Conservation (phyloP, 2,113 vertebrate species). For the Craseonycteris thonglongyai region DNA sequence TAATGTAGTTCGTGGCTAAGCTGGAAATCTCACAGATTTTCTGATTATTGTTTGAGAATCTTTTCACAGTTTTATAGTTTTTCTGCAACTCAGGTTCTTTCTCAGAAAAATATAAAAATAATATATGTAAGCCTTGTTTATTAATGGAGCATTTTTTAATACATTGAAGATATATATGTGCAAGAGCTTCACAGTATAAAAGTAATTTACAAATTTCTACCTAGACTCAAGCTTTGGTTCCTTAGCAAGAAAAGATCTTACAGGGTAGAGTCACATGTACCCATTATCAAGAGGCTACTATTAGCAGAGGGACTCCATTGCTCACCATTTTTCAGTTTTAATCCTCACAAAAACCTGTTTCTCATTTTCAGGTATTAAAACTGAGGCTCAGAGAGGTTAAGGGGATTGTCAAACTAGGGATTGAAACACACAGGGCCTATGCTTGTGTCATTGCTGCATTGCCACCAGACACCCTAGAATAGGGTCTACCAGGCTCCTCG, state of each 20-base stretch:
- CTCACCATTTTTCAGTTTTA: not conserved
- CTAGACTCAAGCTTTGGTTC: not conserved
- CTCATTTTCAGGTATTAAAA: not conserved
- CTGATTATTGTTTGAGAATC: not conserved
- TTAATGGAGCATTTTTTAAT: not conserved
- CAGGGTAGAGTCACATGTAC: not conserved
- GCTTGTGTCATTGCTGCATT: not conserved
- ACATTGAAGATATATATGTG: not conserved
- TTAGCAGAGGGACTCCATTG: not conserved
- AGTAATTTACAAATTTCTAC: not conserved
- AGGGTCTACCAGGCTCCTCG: not conserved
- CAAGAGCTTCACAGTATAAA: not conserved
- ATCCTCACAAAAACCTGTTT: not conserved
- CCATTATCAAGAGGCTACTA: not conserved
- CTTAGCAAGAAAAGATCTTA: not conserved
- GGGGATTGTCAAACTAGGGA: not conserved
- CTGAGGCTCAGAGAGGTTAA: not conserved
- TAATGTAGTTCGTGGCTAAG: not conserved
- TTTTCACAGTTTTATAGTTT: not conserved
- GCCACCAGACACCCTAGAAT: fast-evolving
- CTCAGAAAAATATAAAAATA: not conserved
- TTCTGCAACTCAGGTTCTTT: not conserved
- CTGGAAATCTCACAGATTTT: not conserved
- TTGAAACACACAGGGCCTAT: not conserved
- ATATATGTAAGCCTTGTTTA: not conserved